These are phyloP conservation scores for Agrotis puta DNA, from an alignment of 2,888 invertebrate species.

Conservation along the genomic window DNA sequence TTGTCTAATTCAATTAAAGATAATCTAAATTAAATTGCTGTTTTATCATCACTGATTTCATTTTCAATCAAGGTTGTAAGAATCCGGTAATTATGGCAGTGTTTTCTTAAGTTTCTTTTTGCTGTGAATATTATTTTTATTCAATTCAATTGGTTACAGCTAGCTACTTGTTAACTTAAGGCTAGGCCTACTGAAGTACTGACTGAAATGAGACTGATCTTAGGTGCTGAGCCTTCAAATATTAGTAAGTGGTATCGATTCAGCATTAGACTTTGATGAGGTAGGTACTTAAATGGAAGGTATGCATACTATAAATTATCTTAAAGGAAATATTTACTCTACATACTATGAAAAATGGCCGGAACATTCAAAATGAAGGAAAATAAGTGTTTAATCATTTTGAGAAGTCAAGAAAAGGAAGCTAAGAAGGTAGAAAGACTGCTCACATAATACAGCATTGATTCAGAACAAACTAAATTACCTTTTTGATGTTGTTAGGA, in stretches of 20 bases:
- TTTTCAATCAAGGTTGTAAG: background rate
- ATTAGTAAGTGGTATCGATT: slow-evolving; percentile 10
- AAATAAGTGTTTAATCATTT: slow-evolving; percentile 59
- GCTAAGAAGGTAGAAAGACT: background rate
- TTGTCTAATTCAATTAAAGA: slow-evolving; percentile 42
- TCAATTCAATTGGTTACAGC: slow-evolving; percentile 24
- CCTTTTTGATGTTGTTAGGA: slow-evolving; percentile 2
- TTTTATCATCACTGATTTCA: background rate
- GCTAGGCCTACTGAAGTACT: slow-evolving; percentile 10
- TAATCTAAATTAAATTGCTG: background rate
- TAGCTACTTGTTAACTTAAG: slow-evolving; percentile 39
- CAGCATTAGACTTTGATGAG: slow-evolving; percentile 20
- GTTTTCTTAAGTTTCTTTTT: slow-evolving; percentile 60
- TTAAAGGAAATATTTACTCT: slow-evolving; percentile 73
- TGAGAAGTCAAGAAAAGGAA: slow-evolving; percentile 40
- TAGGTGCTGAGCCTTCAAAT: slow-evolving; percentile 11
- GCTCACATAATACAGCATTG: slow-evolving; percentile 7
- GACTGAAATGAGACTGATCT: slow-evolving; percentile 25
- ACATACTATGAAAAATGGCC: slow-evolving; percentile 89
- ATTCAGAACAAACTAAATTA: background rate
- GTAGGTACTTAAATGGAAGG: slow-evolving; percentile 35
- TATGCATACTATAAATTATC: slow-evolving; percentile 44
- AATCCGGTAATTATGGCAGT: slow-evolving; percentile 71
- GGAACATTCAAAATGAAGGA: slow-evolving; percentile 85
- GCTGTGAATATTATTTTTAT: slow-evolving; percentile 8